Evolutionary conservation across 37 sponge, comb jelly and placozoan species (phyloP).

Genomic region (Ianthella basta): DNA sequence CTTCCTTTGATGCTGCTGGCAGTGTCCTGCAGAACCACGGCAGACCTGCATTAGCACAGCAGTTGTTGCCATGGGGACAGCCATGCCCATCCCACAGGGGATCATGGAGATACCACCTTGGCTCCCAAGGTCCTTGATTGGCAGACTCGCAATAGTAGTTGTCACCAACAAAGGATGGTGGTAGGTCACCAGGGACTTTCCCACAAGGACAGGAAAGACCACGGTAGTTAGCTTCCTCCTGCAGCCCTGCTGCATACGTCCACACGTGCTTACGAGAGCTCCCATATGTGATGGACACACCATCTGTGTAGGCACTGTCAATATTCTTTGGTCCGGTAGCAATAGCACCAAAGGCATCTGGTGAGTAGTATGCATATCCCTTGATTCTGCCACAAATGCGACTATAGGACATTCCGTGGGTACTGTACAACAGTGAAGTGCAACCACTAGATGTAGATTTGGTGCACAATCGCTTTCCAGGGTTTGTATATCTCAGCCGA

Average conservation of each 20-base stretch:
- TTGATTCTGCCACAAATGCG: slow-evolving; percentile 43
- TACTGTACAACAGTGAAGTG: background rate
- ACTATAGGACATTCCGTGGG: slow-evolving; percentile 25
- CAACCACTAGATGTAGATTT: slow-evolving; percentile 1
- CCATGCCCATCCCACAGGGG: slow-evolving; percentile 70
- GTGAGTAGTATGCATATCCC: slow-evolving; percentile 30
- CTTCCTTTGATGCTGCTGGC: slow-evolving; percentile 4
- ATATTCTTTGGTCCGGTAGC: background rate
- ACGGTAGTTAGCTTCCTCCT: background rate
- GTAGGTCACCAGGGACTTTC: background rate
- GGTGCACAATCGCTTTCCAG: background rate
- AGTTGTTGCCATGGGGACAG: slow-evolving; percentile 48
- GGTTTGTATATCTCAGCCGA: background rate
- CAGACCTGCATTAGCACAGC: slow-evolving; percentile 44
- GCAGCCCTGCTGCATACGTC: slow-evolving; percentile 30
- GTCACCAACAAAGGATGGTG: slow-evolving; percentile 31
- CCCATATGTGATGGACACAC: slow-evolving; percentile 42
- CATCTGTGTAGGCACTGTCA: slow-evolving; percentile 27
- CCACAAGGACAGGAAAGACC: slow-evolving; percentile 25
- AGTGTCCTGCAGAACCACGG: slow-evolving; percentile 60
- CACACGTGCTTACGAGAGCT: slow-evolving; percentile 41
- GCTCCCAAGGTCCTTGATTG: background rate
- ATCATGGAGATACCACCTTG: slow-evolving; percentile 37
- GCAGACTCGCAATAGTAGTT: slow-evolving; percentile 61
- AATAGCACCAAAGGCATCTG: slow-evolving; percentile 30